Conservation (phyloP, 2,113 vertebrate genomes). For the Thalassoma bifasciatum region DNA sequence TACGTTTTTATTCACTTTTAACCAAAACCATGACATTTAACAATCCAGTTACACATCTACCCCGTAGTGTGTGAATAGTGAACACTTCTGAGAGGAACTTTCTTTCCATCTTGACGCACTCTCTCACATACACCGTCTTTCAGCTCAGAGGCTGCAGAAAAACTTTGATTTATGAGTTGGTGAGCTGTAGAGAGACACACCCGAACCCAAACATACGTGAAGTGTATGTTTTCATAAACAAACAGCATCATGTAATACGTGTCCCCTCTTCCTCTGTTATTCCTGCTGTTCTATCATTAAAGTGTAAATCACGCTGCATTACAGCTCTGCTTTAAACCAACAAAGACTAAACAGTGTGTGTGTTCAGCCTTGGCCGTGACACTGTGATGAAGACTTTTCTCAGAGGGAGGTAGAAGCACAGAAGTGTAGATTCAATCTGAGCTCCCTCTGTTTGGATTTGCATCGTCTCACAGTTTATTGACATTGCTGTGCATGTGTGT, state of each 20-base stretch:
- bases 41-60: too few species aligned
- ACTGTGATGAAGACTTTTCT: constrained; percentile 29
- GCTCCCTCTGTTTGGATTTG: constrained; percentile 70
- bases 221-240: constrained; percentile 23
- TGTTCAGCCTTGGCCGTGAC: background rate
- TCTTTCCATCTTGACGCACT: too few species aligned
- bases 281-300: constrained; percentile 31
- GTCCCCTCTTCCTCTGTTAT: background rate
- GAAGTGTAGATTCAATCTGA: constrained; percentile 54
- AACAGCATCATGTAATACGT: constrained; percentile 4
- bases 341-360: background rate
- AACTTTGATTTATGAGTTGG: constrained; percentile 11
- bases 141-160: too few species aligned
- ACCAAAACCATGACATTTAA: too few species aligned
- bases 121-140: background rate
- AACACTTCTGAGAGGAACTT: too few species aligned
- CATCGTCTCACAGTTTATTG: constrained; percentile 77
- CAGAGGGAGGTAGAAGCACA: constrained; percentile 14
- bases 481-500: constrained; percentile 62
- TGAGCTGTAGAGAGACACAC: background rate
- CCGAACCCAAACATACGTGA: constrained; percentile 5
- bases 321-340: background rate
- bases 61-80: too few species aligned
- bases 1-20: too few species aligned
- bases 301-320: background rate